These are phyloP conservation scores for Sturnira hondurensis DNA, from an alignment of 2,113 vertebrate species.

Conservation along the genomic window DNA sequence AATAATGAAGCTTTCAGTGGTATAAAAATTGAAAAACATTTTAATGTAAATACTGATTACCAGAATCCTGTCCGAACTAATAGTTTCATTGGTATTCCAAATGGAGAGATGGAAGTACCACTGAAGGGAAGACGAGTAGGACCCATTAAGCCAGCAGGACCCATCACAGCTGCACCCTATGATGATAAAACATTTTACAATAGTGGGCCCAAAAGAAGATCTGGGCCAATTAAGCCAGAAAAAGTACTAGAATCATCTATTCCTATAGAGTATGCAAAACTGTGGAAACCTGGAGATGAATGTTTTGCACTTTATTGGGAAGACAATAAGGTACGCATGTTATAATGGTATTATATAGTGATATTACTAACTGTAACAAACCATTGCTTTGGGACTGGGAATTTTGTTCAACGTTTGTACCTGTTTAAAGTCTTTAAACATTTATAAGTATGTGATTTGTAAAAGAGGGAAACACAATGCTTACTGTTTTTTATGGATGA, in stretches of 20 bases:
- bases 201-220: slow-evolving; percentile 87
- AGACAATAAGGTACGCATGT: slow-evolving; percentile 92
- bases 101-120: slow-evolving; percentile 88
- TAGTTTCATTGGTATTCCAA: slow-evolving; percentile 84
- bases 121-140: slow-evolving; percentile 88
- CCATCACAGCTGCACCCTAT: slow-evolving; percentile 66
- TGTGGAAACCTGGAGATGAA: slow-evolving; percentile 95
- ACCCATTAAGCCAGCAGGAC: slow-evolving; percentile 88
- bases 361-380: neutral
- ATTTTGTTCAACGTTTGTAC: neutral
- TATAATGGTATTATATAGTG: neutral
- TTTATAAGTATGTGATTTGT: neutral
- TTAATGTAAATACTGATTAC: slow-evolving; percentile 79
- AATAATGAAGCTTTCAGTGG: slow-evolving; percentile 80
- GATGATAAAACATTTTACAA: slow-evolving; percentile 87
- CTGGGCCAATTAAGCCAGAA: slow-evolving; percentile 89
- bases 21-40: slow-evolving; percentile 83
- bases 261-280: slow-evolving; percentile 79
- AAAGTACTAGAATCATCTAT: slow-evolving; percentile 85
- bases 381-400: neutral
- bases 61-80: slow-evolving; percentile 80
- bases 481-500: slow-evolving; percentile 3
- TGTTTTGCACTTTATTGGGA: slow-evolving; percentile 99
- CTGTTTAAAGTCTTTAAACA: slow-evolving; percentile 5
- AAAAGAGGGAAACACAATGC: slow-evolving; percentile 2